Conservation (phyloP, 2,113 vertebrate species). For the Alosa alosa region DNA sequence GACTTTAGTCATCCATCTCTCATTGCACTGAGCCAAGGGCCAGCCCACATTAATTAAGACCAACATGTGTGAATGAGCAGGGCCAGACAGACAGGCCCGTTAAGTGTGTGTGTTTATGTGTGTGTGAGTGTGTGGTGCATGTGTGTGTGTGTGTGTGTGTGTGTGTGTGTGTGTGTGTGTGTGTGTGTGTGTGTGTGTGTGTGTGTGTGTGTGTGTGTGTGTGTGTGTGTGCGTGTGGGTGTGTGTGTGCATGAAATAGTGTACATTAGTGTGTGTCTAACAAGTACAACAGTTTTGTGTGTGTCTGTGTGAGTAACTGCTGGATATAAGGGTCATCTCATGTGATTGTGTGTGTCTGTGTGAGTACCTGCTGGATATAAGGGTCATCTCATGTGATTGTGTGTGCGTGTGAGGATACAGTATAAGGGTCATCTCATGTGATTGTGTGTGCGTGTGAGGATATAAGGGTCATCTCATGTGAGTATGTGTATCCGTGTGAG, state of each 20-base stretch:
- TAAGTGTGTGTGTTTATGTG: not conserved
- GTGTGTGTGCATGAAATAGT: not conserved
- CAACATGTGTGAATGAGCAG: conserved; percentile 26
- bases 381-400: conserved; percentile 84
- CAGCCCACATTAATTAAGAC: conserved; percentile 47
- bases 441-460: conserved; percentile 52
- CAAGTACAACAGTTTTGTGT: not conserved
- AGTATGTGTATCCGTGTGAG: not conserved
- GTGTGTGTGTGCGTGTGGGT: not conserved
- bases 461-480: conserved; percentile 90
- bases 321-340: not conserved
- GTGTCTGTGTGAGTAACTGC: not conserved
- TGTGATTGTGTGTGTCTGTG: conserved; percentile 11
- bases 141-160: not conserved
- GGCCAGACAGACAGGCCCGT: not conserved
- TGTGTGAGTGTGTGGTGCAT: not conserved
- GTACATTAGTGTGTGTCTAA: no score
- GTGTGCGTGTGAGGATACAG: not conserved
- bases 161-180: not conserved
- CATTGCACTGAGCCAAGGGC: conserved; percentile 39
- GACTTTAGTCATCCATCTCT: conserved; percentile 48
- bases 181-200: conserved; percentile 13
- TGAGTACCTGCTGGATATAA: conserved; percentile 57
- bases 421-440: not conserved
- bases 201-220: not conserved